Base-by-base conservation (phyloP, 2,888 invertebrate genomes). In the Steinernema scapterisci region DNA sequence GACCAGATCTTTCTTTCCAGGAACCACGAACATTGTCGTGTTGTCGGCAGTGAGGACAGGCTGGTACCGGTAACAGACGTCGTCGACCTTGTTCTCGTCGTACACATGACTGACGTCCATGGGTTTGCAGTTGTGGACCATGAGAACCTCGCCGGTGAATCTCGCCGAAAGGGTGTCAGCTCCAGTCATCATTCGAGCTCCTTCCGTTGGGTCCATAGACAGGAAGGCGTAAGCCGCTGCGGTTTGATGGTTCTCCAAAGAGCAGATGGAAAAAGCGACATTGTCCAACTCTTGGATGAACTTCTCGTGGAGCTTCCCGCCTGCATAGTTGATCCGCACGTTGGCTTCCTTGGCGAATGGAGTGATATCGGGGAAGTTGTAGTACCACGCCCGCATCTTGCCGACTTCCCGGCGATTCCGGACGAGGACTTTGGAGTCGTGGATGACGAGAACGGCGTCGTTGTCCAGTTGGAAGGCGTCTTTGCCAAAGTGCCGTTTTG, bases 21-120 rank as follows among this genome's bases (percentile, higher is more conserved):
- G 63, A 31, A 63, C 16, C 1, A 63, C 63, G 38, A 63, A 63
- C 63, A 63, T 27, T 16, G 63, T 63, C 2, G 25, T 16, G 63
- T 63, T 63, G 1, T 31, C 9, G 7, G 23, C 63, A 1, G 63
- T 63, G 1, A 63, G 1, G 27, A 63, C 63, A 31, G 63, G 63
- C 63, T 63, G 25, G 16, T 25, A 63, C 11, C 31, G 27, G 63
- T 6, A 63, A 31, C 63, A 63, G 16, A 27, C 31, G 19, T 31
- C 63, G 63, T n/a, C 38, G 31, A 63, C 16, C 27, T 16, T 25
- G 19, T 63, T 25, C 27, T 63, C 38, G 16, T 31, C 11, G 31
- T 31, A 63, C 16, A 31, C 7, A 11, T 31, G 38, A 13, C 6
- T 31, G 25, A 63, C 16, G 16, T 7, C 27, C 9, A 63, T 27